phyloP scores from a whole-genome alignment of 2,797 vertebrate species.

The Protonibea diacanthus region DNA sequence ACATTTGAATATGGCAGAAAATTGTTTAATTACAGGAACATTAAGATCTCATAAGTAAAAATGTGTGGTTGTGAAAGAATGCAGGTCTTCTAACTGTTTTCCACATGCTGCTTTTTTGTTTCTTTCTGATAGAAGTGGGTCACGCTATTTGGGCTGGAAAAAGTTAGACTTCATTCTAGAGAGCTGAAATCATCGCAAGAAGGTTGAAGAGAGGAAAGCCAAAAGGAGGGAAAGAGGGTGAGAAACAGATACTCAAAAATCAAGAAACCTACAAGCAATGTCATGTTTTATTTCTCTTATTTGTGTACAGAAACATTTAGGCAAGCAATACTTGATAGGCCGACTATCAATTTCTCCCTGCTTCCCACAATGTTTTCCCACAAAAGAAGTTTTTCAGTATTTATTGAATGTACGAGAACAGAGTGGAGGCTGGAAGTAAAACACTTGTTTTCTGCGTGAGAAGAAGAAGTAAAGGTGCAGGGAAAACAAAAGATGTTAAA shows the following conservation, averaged over 20 bases:
- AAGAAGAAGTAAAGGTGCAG: not conserved
- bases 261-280: conserved; percentile 6
- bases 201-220: conserved; percentile 45
- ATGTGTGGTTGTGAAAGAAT: conserved; percentile 59
- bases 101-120: conserved; percentile 69
- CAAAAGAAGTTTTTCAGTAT: not conserved
- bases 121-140: conserved; percentile 81
- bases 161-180: conserved; percentile 81
- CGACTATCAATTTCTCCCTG: not conserved
- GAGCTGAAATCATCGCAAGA: conserved; percentile 82
- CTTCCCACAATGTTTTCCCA: not conserved
- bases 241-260: conserved; percentile 31
- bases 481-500: not conserved
- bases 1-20: conserved; percentile 58
- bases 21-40: conserved; percentile 52
- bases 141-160: conserved; percentile 82
- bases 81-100: conserved; percentile 74
- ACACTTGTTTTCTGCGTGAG: not conserved
- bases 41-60: conserved; percentile 47
- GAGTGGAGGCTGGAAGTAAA: not conserved
- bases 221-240: conserved; percentile 18
- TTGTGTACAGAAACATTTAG: conserved; percentile 15
- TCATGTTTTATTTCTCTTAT: conserved; percentile 30
- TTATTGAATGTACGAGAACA: not conserved
- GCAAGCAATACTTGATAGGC: not conserved